A percentile compares a stretch with the other conserved stretches of the same genome.
These are phyloP conservation scores for Sinocyclocheilus rhinocerous DNA, from an alignment of 2,113 vertebrate genomes.

Conservation along the genomic window DNA sequence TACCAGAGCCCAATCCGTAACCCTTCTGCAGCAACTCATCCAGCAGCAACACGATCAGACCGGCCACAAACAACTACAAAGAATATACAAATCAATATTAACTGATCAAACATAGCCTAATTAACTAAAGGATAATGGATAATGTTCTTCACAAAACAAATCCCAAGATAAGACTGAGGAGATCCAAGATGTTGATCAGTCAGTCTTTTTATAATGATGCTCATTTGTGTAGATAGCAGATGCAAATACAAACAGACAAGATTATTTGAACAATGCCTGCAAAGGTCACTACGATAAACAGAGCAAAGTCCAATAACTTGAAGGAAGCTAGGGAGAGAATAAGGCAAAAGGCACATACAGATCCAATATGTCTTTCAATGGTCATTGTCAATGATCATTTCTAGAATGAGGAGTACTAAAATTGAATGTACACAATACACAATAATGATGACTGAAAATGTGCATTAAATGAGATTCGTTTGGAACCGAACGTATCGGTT, in stretches of 20 bases:
- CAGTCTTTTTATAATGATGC: not conserved
- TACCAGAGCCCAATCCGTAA: constrained; percentile 95
- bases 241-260: not conserved
- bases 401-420: not conserved
- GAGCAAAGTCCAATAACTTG: not conserved
- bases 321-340: not conserved
- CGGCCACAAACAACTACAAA: constrained; percentile 93
- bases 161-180: not conserved
- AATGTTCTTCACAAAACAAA: not conserved
- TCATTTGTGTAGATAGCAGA: not conserved
- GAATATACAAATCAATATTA: not conserved
- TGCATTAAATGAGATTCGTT: not conserved
- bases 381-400: not conserved
- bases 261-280: not conserved
- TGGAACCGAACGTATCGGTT: not conserved
- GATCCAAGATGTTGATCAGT: not conserved
- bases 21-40: constrained; percentile 98
- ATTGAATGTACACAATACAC: too few species aligned
- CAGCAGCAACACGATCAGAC: constrained; percentile 93
- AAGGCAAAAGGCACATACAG: not conserved
- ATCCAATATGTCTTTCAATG: not conserved
- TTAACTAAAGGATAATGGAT: not conserved
- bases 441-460: not conserved
- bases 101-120: not conserved
- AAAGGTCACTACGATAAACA: not conserved